Evolutionary conservation across 2,888 invertebrate genomes (phyloP).

Genomic region (Vesta saturnalis): DNA sequence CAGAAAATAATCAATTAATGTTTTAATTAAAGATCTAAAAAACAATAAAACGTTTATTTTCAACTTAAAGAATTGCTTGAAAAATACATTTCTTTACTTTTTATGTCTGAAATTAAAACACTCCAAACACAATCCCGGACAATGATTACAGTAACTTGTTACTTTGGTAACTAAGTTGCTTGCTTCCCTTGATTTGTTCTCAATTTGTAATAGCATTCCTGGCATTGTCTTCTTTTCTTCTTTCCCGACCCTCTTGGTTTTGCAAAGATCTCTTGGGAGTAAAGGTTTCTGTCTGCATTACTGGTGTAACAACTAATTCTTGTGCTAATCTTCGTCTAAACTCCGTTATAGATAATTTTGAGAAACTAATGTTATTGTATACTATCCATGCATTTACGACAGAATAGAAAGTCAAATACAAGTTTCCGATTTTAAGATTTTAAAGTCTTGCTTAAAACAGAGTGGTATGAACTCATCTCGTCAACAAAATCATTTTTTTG

Average conservation of each 20-base stretch:
- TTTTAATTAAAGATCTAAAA: no score
- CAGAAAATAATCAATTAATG: no score
- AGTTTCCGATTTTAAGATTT: neutral
- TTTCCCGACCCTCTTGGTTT: neutral
- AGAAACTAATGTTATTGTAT: no score
- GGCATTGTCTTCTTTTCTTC: constrained; percentile 5
- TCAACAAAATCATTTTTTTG: neutral
- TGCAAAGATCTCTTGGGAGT: constrained; percentile 7
- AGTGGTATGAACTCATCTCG: neutral
- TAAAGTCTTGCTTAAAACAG: neutral
- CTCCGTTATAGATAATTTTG: no score
- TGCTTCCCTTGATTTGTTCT: neutral
- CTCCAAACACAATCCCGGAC: neutral
- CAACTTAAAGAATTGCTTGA: no score
- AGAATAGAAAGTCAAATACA: neutral
- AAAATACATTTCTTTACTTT: no score
- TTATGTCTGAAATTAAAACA: neutral
- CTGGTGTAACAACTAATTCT: neutral
- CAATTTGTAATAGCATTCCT: neutral
- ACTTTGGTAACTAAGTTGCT: constrained; percentile 5
- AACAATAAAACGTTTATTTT: no score
- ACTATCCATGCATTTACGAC: neutral
- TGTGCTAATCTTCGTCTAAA: constrained; percentile 1
- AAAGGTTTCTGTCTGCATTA: neutral
- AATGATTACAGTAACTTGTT: neutral